Evolutionary conservation across 2,888 invertebrate species (phyloP).

Genomic region (Amorpha juglandis): DNA sequence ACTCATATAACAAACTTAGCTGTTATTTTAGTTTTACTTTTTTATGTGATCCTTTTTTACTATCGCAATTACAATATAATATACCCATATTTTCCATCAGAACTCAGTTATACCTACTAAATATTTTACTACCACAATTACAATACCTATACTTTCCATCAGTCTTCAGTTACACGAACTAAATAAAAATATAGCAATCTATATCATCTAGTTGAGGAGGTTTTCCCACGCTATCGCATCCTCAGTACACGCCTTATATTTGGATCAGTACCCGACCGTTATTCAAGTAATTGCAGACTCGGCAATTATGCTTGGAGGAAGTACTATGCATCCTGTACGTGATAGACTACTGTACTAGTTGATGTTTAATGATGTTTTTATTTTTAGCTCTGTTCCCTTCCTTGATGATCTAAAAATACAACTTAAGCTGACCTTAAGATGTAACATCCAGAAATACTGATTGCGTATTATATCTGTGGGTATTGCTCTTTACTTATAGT

Average conservation of each 20-base stretch:
- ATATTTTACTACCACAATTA: too few relatives aligned
- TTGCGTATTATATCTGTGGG: too few relatives aligned
- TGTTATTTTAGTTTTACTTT: too few relatives aligned
- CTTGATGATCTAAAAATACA: background rate
- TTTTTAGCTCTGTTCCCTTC: slow-evolving; percentile 1
- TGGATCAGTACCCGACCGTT: slow-evolving; percentile 27
- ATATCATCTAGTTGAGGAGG: background rate
- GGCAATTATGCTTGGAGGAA: slow-evolving; percentile 28
- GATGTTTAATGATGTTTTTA: slow-evolving; percentile 7
- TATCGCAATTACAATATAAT: too few relatives aligned
- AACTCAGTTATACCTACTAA: background rate
- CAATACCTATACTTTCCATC: too few relatives aligned
- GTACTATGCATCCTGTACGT: slow-evolving; percentile 25
- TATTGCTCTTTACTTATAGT: too few relatives aligned
- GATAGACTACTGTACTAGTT: slow-evolving; percentile 17
- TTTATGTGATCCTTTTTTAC: too few relatives aligned
- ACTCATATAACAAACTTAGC: too few relatives aligned
- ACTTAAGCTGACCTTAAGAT: background rate
- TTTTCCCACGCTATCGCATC: background rate
- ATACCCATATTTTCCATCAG: too few relatives aligned
- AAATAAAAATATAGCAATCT: background rate
- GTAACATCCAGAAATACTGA: background rate
- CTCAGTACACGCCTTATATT: slow-evolving; percentile 8
- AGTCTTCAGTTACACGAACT: background rate
- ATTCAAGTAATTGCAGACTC: slow-evolving; percentile 28